These are phyloP conservation scores for Propsilocerus akamusi DNA, from an alignment of 1,140 invertebrate species.

Conservation along the genomic window DNA sequence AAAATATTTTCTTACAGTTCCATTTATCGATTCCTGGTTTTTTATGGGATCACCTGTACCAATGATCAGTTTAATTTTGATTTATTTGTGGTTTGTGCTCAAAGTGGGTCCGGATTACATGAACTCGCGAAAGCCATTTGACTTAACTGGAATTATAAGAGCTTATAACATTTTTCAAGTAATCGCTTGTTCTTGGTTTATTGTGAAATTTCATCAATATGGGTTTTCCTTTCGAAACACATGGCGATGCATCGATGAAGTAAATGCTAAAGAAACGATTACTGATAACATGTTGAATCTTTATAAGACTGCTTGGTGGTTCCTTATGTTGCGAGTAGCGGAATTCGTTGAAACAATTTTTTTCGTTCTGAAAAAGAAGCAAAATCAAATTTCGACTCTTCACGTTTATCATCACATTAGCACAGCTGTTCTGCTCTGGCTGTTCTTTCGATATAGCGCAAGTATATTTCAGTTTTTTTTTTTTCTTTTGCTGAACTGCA, in stretches of 20 bases:
- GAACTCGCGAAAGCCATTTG: conserved; percentile 16
- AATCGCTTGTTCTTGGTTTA: conserved; percentile 20
- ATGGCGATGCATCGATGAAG: neutral
- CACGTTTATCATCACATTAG: conserved; percentile 60
- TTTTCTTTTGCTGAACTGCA: too few relatives aligned
- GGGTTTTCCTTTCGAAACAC: conserved; percentile 23
- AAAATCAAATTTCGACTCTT: conserved; percentile 52
- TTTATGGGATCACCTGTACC: too few relatives aligned
- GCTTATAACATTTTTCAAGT: conserved; percentile 27
- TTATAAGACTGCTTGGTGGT: conserved; percentile 21
- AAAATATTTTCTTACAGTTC: too few relatives aligned
- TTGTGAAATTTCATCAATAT: conserved; percentile 22
- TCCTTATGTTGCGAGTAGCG: conserved; percentile 21
- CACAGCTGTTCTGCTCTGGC: conserved; percentile 32
- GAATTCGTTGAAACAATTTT: conserved; percentile 30
- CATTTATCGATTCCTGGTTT: too few relatives aligned
- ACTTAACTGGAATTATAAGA: conserved; percentile 20
- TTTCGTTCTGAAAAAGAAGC: conserved; percentile 54
- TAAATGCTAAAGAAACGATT: neutral
- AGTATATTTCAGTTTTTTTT: conserved; percentile 16
- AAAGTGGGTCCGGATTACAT: conserved; percentile 11
- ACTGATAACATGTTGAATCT: neutral
- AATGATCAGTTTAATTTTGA: too few relatives aligned
- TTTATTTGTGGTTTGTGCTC: neutral
- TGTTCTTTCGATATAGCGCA: conserved; percentile 25